A percentile compares a stretch with the other conserved stretches of the same genome.
Evolutionary conservation across 2,113 vertebrate genomes (phyloP).

Genomic region (Nothoprocta pentlandii): DNA sequence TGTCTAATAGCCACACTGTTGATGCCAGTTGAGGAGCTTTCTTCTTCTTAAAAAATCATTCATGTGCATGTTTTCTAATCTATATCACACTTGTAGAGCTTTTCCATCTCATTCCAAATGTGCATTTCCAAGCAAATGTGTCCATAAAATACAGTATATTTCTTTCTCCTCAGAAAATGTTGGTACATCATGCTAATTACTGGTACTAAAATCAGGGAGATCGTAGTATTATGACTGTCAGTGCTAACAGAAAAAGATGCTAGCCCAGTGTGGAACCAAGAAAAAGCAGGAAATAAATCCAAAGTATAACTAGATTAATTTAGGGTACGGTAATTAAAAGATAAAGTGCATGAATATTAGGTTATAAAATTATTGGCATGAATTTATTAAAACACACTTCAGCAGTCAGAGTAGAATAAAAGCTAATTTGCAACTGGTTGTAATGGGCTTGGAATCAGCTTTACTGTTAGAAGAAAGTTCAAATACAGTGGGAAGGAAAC

Average conservation of each 20-base stretch:
- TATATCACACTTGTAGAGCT: background rate
- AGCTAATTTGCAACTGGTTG: slow-evolving; percentile 69
- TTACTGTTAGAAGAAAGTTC: slow-evolving; percentile 65
- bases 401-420: slow-evolving; percentile 54
- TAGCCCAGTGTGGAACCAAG: background rate
- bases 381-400: slow-evolving; percentile 74
- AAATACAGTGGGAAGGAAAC: slow-evolving; percentile 69
- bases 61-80: background rate
- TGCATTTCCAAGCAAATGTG: background rate
- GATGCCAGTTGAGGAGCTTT: background rate
- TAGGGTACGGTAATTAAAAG: slow-evolving; percentile 61
- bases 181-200: background rate
- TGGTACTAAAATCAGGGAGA: slow-evolving; percentile 15
- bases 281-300: slow-evolving; percentile 59
- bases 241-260: background rate
- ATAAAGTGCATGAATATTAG: slow-evolving; percentile 58
- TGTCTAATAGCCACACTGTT: background rate
- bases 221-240: background rate
- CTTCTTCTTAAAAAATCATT: background rate
- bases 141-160: background rate
- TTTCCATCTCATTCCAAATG: background rate
- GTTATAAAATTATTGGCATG: slow-evolving; percentile 60
- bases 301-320: slow-evolving; percentile 59
- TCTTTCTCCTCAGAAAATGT: background rate
- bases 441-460: slow-evolving; percentile 63